phyloP scores from a whole-genome alignment of 2,113 vertebrate species.

The Tragelaphus strepsiceros region DNA sequence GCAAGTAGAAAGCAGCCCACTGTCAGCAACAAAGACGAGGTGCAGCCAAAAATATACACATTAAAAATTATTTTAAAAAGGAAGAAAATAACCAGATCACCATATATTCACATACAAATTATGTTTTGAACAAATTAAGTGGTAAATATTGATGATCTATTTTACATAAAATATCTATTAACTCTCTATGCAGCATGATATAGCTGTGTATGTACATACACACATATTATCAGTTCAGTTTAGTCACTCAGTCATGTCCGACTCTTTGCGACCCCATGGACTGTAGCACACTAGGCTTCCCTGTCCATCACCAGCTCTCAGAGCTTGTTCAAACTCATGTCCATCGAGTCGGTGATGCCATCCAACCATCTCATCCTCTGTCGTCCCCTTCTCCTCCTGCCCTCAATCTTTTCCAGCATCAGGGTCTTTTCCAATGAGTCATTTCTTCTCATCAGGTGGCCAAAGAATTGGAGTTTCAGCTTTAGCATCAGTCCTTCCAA shows the following conservation, averaged over 20 bases:
- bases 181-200: rapidly evolving
- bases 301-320: neutral
- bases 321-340: neutral
- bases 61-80: too few species aligned
- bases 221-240: neutral
- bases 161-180: rapidly evolving
- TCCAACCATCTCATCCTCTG: neutral
- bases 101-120: too few species aligned
- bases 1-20: neutral
- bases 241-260: neutral
- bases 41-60: rapidly evolving
- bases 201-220: too few species aligned
- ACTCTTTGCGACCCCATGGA: neutral
- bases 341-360: neutral
- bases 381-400: neutral
- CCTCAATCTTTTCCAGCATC: neutral
- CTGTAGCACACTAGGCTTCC: neutral
- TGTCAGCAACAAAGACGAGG: neutral
- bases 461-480: neutral
- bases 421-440: neutral
- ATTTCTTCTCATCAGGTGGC: neutral
- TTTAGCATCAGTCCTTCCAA: neutral
- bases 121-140: neutral
- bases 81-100: too few species aligned
- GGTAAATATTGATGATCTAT: neutral